A percentile compares a stretch with the other conserved stretches of the same genome.
phyloP scores from a whole-genome alignment of 2,113 vertebrate species.

The Hydrolagus affinis region DNA sequence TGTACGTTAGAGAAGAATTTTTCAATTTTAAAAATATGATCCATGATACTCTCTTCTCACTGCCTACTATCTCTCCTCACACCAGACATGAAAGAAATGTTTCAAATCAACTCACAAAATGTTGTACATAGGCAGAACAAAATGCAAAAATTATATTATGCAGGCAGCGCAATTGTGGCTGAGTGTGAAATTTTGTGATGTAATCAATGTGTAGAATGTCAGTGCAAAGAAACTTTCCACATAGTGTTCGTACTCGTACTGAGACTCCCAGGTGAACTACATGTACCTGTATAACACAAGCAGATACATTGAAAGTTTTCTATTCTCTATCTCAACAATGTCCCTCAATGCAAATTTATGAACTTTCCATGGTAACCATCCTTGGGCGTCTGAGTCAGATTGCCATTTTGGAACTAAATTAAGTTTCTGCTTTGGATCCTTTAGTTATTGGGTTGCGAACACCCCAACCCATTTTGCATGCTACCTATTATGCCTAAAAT shows the following conservation, averaged over 20 bases:
- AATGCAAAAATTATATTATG: neutral
- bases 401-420: neutral
- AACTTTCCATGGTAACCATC: neutral
- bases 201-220: neutral
- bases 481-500: too few relatives aligned
- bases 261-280: neutral
- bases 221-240: conserved; percentile 5
- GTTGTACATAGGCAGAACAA: neutral
- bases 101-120: neutral
- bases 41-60: neutral
- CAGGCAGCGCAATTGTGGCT: too few relatives aligned
- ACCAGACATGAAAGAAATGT: too few relatives aligned
- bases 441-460: neutral
- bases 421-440: neutral
- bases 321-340: neutral
- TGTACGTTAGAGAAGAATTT: neutral
- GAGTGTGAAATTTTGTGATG: neutral
- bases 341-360: neutral
- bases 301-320: neutral
- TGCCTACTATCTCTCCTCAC: neutral
- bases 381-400: neutral
- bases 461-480: neutral
- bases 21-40: neutral
- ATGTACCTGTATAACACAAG: conserved; percentile 5
- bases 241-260: too few relatives aligned